Conservation (phyloP, 2,113 vertebrate genomes). For the Cyphomyrus discorhynchus region DNA sequence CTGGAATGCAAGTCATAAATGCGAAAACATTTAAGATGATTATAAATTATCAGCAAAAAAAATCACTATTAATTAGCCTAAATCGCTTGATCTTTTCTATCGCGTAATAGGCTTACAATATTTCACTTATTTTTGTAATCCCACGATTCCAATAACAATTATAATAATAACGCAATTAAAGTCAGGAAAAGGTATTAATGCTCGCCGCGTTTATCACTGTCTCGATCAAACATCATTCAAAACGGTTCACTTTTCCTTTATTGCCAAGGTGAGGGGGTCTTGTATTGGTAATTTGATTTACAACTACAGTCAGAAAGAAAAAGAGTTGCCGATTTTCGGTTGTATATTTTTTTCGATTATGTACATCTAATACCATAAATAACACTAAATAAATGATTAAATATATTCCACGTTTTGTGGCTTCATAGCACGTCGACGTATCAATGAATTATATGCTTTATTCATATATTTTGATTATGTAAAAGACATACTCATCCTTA, state of each 20-base stretch:
- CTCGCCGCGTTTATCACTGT: background rate
- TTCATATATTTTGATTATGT: background rate
- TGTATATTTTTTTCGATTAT: background rate
- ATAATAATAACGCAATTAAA: conserved; percentile 7
- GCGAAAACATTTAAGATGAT: background rate
- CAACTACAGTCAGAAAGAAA: background rate
- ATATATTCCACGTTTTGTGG: background rate
- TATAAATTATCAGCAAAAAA: background rate
- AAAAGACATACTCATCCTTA: background rate
- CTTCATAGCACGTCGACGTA: background rate
- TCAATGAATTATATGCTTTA: background rate
- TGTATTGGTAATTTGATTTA: background rate
- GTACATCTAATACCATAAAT: background rate
- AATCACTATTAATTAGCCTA: background rate
- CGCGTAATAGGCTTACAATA: background rate
- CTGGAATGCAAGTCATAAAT: background rate
- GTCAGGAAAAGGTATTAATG: background rate
- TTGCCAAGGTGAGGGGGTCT: background rate
- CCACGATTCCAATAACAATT: background rate
- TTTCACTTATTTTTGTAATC: background rate
- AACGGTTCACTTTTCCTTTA: background rate
- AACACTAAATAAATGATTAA: background rate
- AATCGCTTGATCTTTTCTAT: background rate
- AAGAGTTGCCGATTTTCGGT: background rate
- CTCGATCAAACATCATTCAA: background rate